Base-by-base conservation (phyloP, 2,888 invertebrate genomes). In the Spilosoma lubricipeda region DNA sequence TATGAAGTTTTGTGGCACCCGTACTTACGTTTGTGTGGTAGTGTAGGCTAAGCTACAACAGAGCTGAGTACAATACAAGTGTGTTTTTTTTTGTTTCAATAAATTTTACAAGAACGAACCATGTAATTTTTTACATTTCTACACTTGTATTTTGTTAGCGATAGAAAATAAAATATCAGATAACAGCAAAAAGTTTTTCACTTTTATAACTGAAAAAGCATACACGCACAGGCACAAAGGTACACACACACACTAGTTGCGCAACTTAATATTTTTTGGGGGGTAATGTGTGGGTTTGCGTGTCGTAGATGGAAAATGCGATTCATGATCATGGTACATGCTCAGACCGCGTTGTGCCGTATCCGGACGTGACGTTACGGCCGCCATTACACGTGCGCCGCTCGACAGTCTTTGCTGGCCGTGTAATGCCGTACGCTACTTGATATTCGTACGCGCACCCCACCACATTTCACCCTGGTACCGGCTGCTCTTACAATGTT, bases 391-490 rank as follows among this genome's bases (percentile, higher is more conserved):
- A 87, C 88, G 87, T 86, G 87, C 86, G 79, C 82, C 82, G 75
- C 75, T 74, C 59, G 77, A 77, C 80, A 85, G 80, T 80, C 82
- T 80, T 77, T 79, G 76, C 80, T 65, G 67, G 79, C 67, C 77
- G 75, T 73, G 77, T 85, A 83, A 86, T 86, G 80, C 78, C 80
- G 81, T 87, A 83, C 82, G 84, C 91, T 93, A 91, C 91, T 94
- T 94, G 90, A 87, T 93, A 94, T 94, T 94, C 94, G 86, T 83
- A 77, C 85, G 85, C 87, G 88, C 87, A 82, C 86, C 77, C 88
- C 87, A 87, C 92, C 93, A 93, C 93, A 94, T 93, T 92, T 93
- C 91, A 93, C 90, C 91, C 88, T 77, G 85, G 88, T 88, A 87
- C 92, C 93, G 91, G 90, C 91, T 93, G 93, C 86, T 89, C 89